These are phyloP conservation scores for Dendrolimus pini DNA, from an alignment of 2,888 invertebrate genomes.

Conservation along the genomic window DNA sequence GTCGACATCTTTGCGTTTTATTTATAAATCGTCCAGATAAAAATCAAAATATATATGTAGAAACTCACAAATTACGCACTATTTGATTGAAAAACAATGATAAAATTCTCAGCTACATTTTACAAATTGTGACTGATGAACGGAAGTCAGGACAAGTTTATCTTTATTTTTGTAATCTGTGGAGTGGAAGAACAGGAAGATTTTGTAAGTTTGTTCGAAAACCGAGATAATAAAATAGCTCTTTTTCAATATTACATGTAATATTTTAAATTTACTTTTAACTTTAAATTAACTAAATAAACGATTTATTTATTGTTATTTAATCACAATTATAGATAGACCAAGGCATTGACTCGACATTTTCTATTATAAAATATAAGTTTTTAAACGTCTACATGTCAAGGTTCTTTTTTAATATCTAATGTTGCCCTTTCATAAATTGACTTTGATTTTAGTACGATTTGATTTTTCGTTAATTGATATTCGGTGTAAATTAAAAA, in stretches of 20 bases:
- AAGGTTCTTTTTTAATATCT: too few relatives aligned
- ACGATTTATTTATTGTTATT: background rate
- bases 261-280: background rate
- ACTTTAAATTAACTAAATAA: background rate
- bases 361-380: too few relatives aligned
- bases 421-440: too few relatives aligned
- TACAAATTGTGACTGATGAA: conserved; percentile 43
- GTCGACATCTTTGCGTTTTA: conserved; percentile 21
- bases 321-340: conserved; percentile 1
- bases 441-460: too few relatives aligned
- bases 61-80: conserved; percentile 47
- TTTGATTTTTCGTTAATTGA: too few relatives aligned
- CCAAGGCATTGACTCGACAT: background rate
- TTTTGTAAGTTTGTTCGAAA: too few relatives aligned
- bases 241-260: conserved; percentile 1
- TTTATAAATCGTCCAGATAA: conserved; percentile 24
- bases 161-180: too few relatives aligned
- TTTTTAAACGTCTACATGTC: too few relatives aligned
- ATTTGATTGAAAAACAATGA: conserved; percentile 40
- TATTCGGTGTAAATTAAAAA: too few relatives aligned
- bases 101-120: conserved; percentile 52
- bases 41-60: conserved; percentile 29
- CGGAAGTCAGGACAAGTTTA: background rate
- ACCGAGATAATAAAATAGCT: background rate
- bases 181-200: too few relatives aligned